Conservation (phyloP, 2,797 vertebrate species). For the Sternarchorhynchus goeldii region DNA sequence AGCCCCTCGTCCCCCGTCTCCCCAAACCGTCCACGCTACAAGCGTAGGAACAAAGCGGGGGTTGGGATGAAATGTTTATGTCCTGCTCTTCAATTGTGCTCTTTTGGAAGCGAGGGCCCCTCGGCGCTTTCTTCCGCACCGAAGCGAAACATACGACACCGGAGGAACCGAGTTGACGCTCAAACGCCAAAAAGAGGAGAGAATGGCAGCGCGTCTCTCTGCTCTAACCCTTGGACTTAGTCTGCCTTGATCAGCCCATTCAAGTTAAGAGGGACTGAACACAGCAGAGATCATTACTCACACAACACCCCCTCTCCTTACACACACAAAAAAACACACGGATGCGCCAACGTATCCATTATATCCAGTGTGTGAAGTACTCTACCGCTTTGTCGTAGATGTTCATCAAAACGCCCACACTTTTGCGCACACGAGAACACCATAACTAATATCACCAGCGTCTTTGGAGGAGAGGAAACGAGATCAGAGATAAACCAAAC, state of each 20-base stretch:
- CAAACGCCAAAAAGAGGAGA: slow-evolving; percentile 29
- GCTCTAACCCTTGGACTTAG: slow-evolving; percentile 38
- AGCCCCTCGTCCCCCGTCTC: no score
- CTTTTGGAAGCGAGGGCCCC: slow-evolving; percentile 27
- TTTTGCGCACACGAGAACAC: no score
- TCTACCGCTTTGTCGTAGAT: not conserved
- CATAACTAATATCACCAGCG: no score
- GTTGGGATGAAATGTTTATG: slow-evolving; percentile 24
- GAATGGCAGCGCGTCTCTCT: slow-evolving; percentile 12
- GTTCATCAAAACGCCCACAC: not conserved
- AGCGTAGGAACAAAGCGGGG: no score
- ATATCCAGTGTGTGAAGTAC: not conserved
- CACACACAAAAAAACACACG: not conserved
- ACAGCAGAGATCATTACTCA: slow-evolving; percentile 43
- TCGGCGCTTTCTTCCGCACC: slow-evolving; percentile 26
- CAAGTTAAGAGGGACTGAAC: slow-evolving; percentile 44
- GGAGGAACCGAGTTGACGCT: not conserved
- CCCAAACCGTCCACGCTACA: no score
- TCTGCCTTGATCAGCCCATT: slow-evolving; percentile 47
- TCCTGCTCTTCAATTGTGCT: slow-evolving; percentile 38
- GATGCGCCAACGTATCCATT: not conserved
- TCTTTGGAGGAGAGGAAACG: no score
- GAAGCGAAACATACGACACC: slow-evolving; percentile 9
- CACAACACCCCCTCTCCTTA: slow-evolving; percentile 21
- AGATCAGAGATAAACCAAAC: no score